Conservation (phyloP, 2,797 vertebrate species). For the Schizothorax lantsangensis region DNA sequence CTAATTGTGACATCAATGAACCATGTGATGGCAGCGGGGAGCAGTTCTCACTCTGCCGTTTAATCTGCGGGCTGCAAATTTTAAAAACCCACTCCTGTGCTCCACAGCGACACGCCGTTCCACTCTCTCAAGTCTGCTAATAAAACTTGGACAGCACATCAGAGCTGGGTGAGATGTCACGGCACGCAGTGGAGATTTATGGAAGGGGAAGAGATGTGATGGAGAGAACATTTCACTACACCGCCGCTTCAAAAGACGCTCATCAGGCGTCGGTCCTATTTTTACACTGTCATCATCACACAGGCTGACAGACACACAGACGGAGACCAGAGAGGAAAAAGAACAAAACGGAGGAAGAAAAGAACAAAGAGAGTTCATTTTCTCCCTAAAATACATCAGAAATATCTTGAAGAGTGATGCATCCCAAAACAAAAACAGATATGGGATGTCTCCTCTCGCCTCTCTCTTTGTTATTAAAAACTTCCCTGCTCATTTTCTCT, state of each 20-base stretch:
- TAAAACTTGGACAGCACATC: constrained; percentile 44
- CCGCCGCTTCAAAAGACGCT: constrained; percentile 28
- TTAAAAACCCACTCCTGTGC: constrained; percentile 30
- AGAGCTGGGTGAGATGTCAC: constrained; percentile 32
- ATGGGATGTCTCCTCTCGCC: constrained; percentile 7
- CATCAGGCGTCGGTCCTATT: constrained; percentile 21
- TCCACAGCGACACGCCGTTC: constrained; percentile 30
- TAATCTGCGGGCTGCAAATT: constrained; percentile 44
- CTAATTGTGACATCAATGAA: constrained; percentile 45
- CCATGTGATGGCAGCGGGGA: constrained; percentile 23
- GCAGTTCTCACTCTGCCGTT: constrained; percentile 16
- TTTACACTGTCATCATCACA: constrained; percentile 41
- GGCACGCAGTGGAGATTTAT: background rate
- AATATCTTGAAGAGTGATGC: constrained; percentile 25
- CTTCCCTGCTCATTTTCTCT: constrained; percentile 7
- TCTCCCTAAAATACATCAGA: constrained; percentile 31
- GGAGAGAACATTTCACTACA: constrained; percentile 22
- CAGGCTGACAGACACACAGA: constrained; percentile 34
- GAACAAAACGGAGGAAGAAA: constrained; percentile 4
- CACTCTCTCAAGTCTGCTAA: constrained; percentile 39
- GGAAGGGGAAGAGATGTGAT: constrained; percentile 10
- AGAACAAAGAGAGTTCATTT: constrained; percentile 25
- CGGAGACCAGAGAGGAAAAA: constrained; percentile 24
- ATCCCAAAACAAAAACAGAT: constrained; percentile 27
- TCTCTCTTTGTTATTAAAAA: constrained; percentile 24